phyloP scores from a whole-genome alignment of 2,113 vertebrate species.

The Macquaria ambigua region DNA sequence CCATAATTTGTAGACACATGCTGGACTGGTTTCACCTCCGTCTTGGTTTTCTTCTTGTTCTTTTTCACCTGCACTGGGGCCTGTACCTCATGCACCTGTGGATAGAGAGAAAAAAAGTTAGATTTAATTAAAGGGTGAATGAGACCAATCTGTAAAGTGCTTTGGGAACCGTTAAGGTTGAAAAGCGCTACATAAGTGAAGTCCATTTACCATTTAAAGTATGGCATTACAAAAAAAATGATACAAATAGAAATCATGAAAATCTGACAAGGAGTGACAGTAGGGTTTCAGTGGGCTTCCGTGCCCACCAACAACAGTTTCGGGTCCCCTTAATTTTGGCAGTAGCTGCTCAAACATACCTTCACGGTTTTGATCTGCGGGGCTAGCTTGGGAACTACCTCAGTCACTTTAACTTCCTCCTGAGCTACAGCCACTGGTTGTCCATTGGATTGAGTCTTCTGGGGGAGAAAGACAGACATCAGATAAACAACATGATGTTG shows the following conservation, averaged over 20 bases:
- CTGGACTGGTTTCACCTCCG: slow-evolving; percentile 88
- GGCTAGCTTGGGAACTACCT: slow-evolving; percentile 79
- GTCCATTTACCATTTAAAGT: no score
- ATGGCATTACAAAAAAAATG: neutral
- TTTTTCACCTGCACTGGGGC: slow-evolving; percentile 88
- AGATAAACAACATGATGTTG: neutral
- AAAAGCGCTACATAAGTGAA: no score
- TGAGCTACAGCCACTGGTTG: slow-evolving; percentile 85
- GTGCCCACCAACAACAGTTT: neutral
- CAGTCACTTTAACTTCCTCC: slow-evolving; percentile 82
- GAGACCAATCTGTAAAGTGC: no score
- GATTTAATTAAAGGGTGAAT: neutral
- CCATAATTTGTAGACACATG: slow-evolving; percentile 84
- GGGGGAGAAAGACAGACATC: slow-evolving; percentile 2
- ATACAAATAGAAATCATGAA: neutral
- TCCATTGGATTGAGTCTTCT: slow-evolving; percentile 90
- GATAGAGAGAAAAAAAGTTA: neutral
- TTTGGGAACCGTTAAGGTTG: no score
- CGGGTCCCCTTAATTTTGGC: neutral
- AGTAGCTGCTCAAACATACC: slow-evolving; percentile 76
- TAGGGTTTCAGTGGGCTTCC: neutral
- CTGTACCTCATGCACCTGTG: slow-evolving; percentile 47
- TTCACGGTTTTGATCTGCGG: slow-evolving; percentile 89
- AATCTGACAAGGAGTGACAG: neutral
- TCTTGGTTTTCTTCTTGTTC: slow-evolving; percentile 94